These are phyloP conservation scores for Dromius quadrimaculatus DNA, from an alignment of 2,888 invertebrate species.

Conservation along the genomic window DNA sequence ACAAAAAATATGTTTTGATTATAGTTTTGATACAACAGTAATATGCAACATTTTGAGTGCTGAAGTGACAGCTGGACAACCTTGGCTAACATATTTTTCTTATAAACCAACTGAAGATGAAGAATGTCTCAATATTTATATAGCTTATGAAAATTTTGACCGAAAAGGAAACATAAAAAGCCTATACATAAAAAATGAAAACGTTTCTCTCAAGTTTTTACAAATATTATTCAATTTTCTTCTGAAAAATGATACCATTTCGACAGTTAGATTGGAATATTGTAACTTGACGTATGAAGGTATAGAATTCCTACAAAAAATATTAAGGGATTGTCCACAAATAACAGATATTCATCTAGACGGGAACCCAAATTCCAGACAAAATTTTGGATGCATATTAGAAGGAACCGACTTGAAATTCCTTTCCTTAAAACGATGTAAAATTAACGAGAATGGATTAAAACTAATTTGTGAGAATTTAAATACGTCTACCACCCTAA, in stretches of 20 bases:
- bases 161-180: constrained; percentile 19
- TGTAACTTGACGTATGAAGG: constrained; percentile 61
- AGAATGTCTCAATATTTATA: constrained; percentile 10
- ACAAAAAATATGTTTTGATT: not conserved
- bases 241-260: constrained; percentile 29
- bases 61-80: constrained; percentile 1
- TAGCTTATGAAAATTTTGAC: constrained; percentile 33
- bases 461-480: constrained; percentile 60
- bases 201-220: constrained; percentile 2
- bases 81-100: constrained; percentile 17
- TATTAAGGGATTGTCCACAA: constrained; percentile 57
- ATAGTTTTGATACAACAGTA: not conserved
- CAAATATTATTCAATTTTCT: not conserved
- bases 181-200: constrained; percentile 25
- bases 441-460: constrained; percentile 60
- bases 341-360: constrained; percentile 62
- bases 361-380: constrained; percentile 62
- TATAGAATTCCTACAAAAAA: constrained; percentile 58
- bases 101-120: not conserved
- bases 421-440: constrained; percentile 62
- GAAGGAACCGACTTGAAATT: constrained; percentile 57
- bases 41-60: constrained; percentile 9
- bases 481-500: constrained; percentile 51
- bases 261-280: constrained; percentile 60
- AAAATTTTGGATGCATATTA: constrained; percentile 62